phyloP scores from a whole-genome alignment of 2,797 vertebrate genomes.

The Ceryle rudis region DNA sequence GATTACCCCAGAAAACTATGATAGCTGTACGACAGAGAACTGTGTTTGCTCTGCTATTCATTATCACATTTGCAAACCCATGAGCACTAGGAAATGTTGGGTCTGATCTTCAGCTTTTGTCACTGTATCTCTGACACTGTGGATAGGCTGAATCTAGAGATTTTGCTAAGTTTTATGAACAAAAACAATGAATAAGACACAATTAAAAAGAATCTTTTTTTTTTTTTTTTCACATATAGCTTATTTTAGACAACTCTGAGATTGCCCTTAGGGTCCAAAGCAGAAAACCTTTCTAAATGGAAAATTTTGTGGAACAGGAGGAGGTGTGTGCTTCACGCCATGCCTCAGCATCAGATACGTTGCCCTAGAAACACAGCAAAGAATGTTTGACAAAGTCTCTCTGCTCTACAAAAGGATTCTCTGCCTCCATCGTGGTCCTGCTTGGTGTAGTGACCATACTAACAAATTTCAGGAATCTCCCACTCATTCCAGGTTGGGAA shows the following conservation, averaged over 20 bases:
- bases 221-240: no score
- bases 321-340: not conserved
- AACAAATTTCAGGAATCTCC: not conserved
- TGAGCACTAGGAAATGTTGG: not conserved
- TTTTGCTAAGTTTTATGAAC: not conserved
- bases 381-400: not conserved
- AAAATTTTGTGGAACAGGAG: not conserved
- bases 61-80: not conserved
- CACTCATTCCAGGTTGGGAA: not conserved
- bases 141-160: not conserved
- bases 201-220: not conserved
- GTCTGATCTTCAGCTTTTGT: not conserved
- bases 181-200: not conserved
- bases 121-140: not conserved
- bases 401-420: not conserved
- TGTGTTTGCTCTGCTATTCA: not conserved
- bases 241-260: not conserved
- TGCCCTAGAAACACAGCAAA: slow-evolving; percentile 18
- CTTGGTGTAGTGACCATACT: not conserved
- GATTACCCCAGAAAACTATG: not conserved
- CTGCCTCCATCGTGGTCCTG: not conserved
- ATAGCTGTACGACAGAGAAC: not conserved
- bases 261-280: not conserved
- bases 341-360: not conserved
- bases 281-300: not conserved